These are phyloP conservation scores for Lithophane semibrunnea DNA, from an alignment of 2,888 invertebrate genomes.

Conservation along the genomic window DNA sequence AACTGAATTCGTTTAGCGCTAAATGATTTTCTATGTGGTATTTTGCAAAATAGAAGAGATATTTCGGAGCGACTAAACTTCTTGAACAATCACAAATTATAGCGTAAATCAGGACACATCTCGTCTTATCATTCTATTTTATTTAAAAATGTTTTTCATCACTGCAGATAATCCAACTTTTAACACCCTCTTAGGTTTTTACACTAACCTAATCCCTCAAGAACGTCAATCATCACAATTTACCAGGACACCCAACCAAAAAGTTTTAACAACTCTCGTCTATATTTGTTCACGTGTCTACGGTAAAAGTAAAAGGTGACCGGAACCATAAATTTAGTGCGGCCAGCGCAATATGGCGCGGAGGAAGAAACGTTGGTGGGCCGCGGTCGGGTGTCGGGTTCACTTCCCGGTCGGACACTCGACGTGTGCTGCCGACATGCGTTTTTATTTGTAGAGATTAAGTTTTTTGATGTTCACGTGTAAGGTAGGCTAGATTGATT, in stretches of 20 bases:
- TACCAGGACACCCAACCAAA: constrained; percentile 28
- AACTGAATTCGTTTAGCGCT: too few relatives aligned
- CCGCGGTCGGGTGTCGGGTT: constrained; percentile 84
- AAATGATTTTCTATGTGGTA: too few relatives aligned
- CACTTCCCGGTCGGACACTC: constrained; percentile 79
- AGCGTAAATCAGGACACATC: too few relatives aligned
- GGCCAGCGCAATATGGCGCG: constrained; percentile 78
- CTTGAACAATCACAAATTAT: too few relatives aligned
- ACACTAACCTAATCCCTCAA: background rate
- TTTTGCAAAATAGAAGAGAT: too few relatives aligned
- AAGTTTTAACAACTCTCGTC: constrained; percentile 46
- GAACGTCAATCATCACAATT: constrained; percentile 17
- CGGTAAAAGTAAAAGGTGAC: constrained; percentile 74
- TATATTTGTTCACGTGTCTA: constrained; percentile 83
- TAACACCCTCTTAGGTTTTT: constrained; percentile 25
- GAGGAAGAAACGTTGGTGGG: constrained; percentile 83
- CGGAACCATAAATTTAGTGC: constrained; percentile 85
- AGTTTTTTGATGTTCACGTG: constrained; percentile 64
- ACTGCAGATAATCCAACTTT: background rate
- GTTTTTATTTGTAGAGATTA: constrained; percentile 67
- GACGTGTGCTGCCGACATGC: constrained; percentile 72
- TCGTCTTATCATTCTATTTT: too few relatives aligned
- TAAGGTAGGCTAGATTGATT: constrained; percentile 1
- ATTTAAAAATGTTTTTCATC: too few relatives aligned
- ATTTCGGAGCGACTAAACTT: too few relatives aligned